Evolutionary conservation across 2,888 invertebrate species (phyloP).

Genomic region (Alloplasta piceator): DNA sequence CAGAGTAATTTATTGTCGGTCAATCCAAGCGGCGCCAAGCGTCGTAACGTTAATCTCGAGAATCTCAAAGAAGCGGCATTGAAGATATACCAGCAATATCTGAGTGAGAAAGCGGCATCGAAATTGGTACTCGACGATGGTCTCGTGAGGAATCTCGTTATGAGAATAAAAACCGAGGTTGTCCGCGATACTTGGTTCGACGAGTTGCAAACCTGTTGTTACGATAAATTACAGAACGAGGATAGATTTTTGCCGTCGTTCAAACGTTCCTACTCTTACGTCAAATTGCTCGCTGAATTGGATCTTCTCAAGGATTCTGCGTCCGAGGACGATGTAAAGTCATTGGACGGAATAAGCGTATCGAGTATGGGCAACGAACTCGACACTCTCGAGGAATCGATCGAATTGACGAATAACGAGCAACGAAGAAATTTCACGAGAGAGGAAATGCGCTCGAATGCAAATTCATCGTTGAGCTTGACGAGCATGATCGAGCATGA

Average conservation of each 20-base stretch:
- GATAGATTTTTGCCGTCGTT: conserved; percentile 88
- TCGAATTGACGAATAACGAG: conserved; percentile 67
- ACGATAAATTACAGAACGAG: conserved; percentile 86
- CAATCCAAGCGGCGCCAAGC: conserved; percentile 66
- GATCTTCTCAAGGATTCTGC: conserved; percentile 87
- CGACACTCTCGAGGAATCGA: conserved; percentile 76
- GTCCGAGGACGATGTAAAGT: conserved; percentile 86
- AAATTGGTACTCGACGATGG: conserved; percentile 87
- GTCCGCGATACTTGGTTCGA: conserved; percentile 92
- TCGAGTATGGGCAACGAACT: conserved; percentile 82
- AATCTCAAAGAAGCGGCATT: conserved; percentile 87
- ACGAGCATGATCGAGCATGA: conserved; percentile 69
- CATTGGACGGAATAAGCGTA: conserved; percentile 85
- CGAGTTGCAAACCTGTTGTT: conserved; percentile 89
- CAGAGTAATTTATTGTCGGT: conserved; percentile 76
- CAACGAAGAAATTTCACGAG: conserved; percentile 59
- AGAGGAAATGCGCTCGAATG: conserved; percentile 70
- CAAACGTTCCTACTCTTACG: conserved; percentile 87
- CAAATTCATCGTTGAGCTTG: conserved; percentile 73
- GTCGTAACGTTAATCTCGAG: conserved; percentile 80
- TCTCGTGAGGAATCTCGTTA: conserved; percentile 86
- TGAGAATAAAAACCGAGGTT: conserved; percentile 86
- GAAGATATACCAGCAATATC: conserved; percentile 91
- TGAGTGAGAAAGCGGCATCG: conserved; percentile 89
- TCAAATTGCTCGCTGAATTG: conserved; percentile 89